Conservation (phyloP, 2,888 invertebrate species). For the Uropetala carovei region DNA sequence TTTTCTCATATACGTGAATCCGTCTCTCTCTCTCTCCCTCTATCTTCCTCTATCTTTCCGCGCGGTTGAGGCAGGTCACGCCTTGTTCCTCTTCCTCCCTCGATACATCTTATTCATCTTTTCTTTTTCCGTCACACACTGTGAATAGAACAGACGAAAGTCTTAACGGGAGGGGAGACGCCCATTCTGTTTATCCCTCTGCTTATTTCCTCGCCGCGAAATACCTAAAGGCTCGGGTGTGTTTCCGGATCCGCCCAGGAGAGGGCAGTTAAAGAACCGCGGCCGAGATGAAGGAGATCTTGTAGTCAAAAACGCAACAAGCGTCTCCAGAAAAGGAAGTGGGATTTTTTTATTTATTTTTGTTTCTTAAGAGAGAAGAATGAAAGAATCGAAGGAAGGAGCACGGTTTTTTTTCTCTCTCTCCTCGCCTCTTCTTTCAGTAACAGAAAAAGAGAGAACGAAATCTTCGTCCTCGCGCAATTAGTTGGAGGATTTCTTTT, state of each 20-base stretch:
- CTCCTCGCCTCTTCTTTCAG: background rate
- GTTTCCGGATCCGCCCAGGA: background rate
- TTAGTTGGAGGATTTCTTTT: background rate
- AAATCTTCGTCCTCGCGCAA: background rate
- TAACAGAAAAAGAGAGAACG: background rate
- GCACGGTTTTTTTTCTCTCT: background rate
- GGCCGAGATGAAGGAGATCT: background rate
- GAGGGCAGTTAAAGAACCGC: background rate
- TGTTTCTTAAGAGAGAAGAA: background rate
- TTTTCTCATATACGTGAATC: too few species aligned
- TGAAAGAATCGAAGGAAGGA: background rate
- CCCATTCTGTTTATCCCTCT: background rate
- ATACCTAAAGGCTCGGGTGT: background rate
- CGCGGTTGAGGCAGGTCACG: background rate
- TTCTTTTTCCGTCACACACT: background rate
- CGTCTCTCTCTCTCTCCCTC: too few species aligned
- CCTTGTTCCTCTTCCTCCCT: background rate
- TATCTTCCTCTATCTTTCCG: too few species aligned
- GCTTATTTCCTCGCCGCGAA: background rate
- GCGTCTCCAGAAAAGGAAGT: background rate
- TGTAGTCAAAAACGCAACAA: constrained; percentile 13
- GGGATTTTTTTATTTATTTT: background rate
- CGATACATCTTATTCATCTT: background rate
- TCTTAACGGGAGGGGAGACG: background rate
- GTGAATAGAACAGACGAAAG: background rate